These are phyloP conservation scores for Atta texana DNA, from an alignment of 1,140 invertebrate species.

Conservation along the genomic window DNA sequence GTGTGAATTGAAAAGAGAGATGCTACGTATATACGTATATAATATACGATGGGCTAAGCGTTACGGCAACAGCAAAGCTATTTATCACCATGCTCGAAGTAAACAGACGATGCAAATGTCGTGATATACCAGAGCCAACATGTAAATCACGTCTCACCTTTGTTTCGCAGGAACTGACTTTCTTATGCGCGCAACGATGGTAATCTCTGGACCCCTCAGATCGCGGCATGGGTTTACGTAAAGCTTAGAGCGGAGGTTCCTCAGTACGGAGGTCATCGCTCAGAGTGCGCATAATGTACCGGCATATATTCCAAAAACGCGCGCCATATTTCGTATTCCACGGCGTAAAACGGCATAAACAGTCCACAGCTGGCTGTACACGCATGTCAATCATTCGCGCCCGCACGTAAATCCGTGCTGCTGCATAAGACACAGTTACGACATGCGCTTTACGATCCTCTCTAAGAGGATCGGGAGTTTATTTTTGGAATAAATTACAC, in stretches of 20 bases:
- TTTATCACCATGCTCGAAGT: constrained; percentile 59
- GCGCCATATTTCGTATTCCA: constrained; percentile 48
- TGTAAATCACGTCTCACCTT: constrained; percentile 63
- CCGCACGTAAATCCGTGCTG: constrained; percentile 33
- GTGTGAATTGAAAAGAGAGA: constrained; percentile 56
- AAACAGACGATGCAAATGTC: constrained; percentile 62
- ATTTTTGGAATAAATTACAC: constrained; percentile 50
- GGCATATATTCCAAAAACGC: constrained; percentile 48
- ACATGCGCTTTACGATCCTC: constrained; percentile 19
- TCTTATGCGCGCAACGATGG: constrained; percentile 60
- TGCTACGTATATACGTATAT: neutral
- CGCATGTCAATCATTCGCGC: constrained; percentile 54
- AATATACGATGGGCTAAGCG: constrained; percentile 28
- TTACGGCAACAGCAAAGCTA: constrained; percentile 41
- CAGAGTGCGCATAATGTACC: constrained; percentile 49
- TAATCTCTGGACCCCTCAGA: constrained; percentile 57
- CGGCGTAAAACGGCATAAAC: constrained; percentile 46
- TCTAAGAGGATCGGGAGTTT: constrained; percentile 34
- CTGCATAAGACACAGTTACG: constrained; percentile 22
- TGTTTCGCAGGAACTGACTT: constrained; percentile 47
- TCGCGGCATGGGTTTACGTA: constrained; percentile 54
- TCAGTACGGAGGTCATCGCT: constrained; percentile 41
- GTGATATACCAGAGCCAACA: constrained; percentile 58
- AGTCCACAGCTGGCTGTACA: constrained; percentile 22
- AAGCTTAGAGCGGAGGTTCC: constrained; percentile 32